A percentile compares a stretch with the other conserved stretches of the same genome.
Evolutionary conservation across 1,140 invertebrate species (phyloP).

Genomic region (Drosophila pachea): DNA sequence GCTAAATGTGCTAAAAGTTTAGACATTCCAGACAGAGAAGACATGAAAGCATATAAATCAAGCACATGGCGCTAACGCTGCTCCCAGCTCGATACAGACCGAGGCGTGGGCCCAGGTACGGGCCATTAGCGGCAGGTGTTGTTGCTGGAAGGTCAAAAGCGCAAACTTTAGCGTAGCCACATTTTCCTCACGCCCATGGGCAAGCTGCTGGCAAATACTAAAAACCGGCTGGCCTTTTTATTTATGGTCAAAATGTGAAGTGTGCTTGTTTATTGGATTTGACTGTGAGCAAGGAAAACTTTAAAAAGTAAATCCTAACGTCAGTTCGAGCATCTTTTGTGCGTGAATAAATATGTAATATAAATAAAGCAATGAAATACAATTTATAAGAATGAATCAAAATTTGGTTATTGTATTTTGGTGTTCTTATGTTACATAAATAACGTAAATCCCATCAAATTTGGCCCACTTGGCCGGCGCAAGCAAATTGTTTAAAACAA

Average conservation of each 20-base stretch:
- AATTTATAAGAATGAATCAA: too few species aligned
- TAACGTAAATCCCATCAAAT: slow-evolving; percentile 27
- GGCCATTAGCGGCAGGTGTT: slow-evolving; percentile 53
- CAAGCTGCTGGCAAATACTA: slow-evolving; percentile 49
- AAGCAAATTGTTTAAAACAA: slow-evolving; percentile 33
- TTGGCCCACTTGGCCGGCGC: slow-evolving; percentile 23
- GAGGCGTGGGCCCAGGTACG: slow-evolving; percentile 13
- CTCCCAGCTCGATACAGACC: too few species aligned
- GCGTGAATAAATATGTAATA: not conserved
- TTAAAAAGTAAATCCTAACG: not conserved
- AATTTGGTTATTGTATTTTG: not conserved
- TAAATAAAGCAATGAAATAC: not conserved
- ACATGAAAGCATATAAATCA: slow-evolving; percentile 50
- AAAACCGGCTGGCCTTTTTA: slow-evolving; percentile 47
- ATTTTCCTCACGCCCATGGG: slow-evolving; percentile 48
- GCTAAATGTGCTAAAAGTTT: slow-evolving; percentile 39
- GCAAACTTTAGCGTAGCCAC: slow-evolving; percentile 4
- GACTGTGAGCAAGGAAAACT: slow-evolving; percentile 8
- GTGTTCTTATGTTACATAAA: slow-evolving; percentile 16
- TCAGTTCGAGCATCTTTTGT: not conserved
- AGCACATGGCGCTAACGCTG: slow-evolving; percentile 29
- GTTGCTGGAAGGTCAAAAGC: slow-evolving; percentile 1
- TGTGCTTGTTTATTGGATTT: slow-evolving; percentile 43
- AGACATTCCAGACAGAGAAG: slow-evolving; percentile 20
- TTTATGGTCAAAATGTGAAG: slow-evolving; percentile 61